These are phyloP conservation scores for Sphaerophoria rueppellii DNA, from an alignment of 2,888 invertebrate genomes.

Conservation along the genomic window DNA sequence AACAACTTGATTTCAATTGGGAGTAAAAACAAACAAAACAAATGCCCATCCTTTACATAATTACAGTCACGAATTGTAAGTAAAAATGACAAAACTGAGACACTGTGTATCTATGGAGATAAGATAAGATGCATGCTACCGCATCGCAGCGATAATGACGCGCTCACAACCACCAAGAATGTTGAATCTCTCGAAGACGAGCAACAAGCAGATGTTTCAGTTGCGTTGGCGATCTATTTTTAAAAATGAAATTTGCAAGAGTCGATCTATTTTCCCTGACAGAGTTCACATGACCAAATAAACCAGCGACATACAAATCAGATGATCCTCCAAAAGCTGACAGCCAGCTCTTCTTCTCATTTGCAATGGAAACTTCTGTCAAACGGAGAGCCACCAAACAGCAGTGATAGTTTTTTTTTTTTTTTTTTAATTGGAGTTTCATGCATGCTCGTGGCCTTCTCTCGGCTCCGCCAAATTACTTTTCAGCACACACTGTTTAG, in stretches of 20 bases:
- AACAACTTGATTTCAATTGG: conserved; percentile 17
- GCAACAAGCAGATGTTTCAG: conserved; percentile 38
- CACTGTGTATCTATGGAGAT: background rate
- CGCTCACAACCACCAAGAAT: background rate
- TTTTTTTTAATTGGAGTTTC: conserved; percentile 15
- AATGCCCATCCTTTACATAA: conserved; percentile 31
- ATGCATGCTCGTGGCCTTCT: conserved; percentile 23
- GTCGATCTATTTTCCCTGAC: conserved; percentile 18
- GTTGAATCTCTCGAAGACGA: background rate
- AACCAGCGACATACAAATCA: conserved; percentile 6
- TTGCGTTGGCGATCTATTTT: conserved; percentile 46
- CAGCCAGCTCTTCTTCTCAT: no score
- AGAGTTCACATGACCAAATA: conserved; percentile 28
- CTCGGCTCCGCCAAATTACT: background rate
- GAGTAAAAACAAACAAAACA: conserved; percentile 1
- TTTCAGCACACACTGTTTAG: background rate
- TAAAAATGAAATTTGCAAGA: conserved; percentile 28
- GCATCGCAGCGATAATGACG: background rate
- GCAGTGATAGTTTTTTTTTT: conserved; percentile 10
- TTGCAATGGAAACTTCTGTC: no score
- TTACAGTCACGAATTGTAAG: background rate
- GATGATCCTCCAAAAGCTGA: no score
- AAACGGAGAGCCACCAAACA: background rate
- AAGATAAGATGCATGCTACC: conserved; percentile 13
- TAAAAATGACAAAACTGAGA: background rate